These are phyloP conservation scores for Polylopha cassiicola DNA, from an alignment of 2,888 invertebrate genomes.

Conservation along the genomic window DNA sequence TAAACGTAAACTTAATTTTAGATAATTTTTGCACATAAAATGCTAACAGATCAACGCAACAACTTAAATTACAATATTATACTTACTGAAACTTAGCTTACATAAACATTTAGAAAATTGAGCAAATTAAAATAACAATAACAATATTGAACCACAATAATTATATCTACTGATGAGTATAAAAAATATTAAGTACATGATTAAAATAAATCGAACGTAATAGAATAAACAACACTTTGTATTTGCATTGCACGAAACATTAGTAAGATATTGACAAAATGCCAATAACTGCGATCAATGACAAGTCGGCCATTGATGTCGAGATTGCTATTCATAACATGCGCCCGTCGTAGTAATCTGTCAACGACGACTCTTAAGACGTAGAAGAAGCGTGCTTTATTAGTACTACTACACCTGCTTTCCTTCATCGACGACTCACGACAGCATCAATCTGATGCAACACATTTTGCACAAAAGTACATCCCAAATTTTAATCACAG, in stretches of 20 bases:
- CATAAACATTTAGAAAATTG: conserved; percentile 70
- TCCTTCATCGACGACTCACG: conserved; percentile 17
- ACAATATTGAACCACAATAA: conserved; percentile 60
- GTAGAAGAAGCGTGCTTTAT: no score
- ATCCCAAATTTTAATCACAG: conserved; percentile 68
- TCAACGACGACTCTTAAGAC: no score
- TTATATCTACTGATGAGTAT: conserved; percentile 62
- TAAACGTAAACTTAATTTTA: no score
- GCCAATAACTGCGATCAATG: no score
- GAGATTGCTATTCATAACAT: no score
- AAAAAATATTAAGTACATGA: conserved; percentile 51
- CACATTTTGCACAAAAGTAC: conserved; percentile 69
- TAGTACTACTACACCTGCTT: conserved; percentile 22
- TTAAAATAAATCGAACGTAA: conserved; percentile 53
- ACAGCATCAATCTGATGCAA: conserved; percentile 47
- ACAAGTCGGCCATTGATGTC: no score
- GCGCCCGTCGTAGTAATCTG: no score
- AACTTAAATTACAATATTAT: conserved; percentile 53
- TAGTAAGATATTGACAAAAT: conserved; percentile 26
- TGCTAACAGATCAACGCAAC: conserved; percentile 36
- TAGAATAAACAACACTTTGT: conserved; percentile 32
- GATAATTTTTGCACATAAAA: conserved; percentile 26
- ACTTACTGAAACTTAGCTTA: conserved; percentile 64
- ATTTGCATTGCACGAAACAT: conserved; percentile 46
- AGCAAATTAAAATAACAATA: conserved; percentile 75